Conservation (phyloP, 2,888 invertebrate genomes). For the Steinernema carpocapsae region DNA sequence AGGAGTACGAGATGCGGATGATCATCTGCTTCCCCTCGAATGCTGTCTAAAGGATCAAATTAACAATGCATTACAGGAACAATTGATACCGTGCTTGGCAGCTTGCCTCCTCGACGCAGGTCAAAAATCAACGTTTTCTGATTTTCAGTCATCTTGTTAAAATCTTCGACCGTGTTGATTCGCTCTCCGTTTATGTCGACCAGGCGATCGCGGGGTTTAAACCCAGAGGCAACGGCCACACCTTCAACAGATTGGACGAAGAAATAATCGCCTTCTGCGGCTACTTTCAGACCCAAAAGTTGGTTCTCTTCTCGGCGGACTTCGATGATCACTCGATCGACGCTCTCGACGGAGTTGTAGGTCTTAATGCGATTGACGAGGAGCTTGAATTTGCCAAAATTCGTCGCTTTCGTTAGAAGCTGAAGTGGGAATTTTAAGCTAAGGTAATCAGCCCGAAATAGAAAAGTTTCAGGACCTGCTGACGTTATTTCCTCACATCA, state of each 20-base stretch:
- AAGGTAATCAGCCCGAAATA: too few species aligned
- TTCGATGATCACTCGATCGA: constrained; percentile 6
- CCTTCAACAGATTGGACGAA: background rate
- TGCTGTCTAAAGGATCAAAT: background rate
- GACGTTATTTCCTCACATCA: too few species aligned
- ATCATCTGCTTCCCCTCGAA: constrained; percentile 7
- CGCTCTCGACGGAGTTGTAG: background rate
- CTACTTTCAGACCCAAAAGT: background rate
- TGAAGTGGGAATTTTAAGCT: background rate
- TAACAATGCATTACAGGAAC: too few species aligned
- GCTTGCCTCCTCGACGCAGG: background rate
- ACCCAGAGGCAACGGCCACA: background rate
- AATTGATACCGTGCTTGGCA: too few species aligned
- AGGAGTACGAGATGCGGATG: background rate
- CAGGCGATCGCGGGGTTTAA: background rate
- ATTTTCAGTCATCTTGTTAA: background rate
- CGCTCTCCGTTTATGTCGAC: constrained; percentile 13
- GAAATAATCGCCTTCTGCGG: background rate
- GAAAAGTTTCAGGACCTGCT: too few species aligned
- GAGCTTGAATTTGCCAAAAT: background rate
- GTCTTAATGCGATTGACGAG: background rate
- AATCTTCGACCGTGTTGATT: background rate
- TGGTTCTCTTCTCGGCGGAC: background rate
- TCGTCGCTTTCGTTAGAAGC: background rate
- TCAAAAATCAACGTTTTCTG: background rate